Percentiles rank a stretch among this genome's conserved stretches.
phyloP scores from a whole-genome alignment of 2,113 vertebrate species.

The Arvicanthis niloticus region DNA sequence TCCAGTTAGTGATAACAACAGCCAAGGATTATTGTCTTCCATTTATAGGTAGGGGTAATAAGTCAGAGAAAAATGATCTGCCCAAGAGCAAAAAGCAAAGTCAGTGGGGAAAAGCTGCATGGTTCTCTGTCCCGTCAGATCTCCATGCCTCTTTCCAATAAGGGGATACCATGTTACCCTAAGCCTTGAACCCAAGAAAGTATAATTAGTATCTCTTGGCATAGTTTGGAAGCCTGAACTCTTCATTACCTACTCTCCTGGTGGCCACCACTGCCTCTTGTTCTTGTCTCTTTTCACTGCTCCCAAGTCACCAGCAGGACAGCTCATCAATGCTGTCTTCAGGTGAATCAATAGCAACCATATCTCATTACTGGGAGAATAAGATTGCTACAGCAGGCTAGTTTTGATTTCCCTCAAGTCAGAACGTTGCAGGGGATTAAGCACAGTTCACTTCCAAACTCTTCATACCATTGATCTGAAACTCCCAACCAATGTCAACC shows the following conservation, averaged over 20 bases:
- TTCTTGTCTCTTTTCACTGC: slow-evolving; percentile 1
- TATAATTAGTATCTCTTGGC: neutral
- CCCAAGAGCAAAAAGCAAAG: neutral
- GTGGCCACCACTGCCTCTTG: neutral
- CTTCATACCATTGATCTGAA: neutral
- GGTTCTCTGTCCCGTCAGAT: neutral
- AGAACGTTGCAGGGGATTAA: neutral
- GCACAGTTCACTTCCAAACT: neutral
- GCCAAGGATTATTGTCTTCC: neutral
- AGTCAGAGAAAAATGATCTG: neutral
- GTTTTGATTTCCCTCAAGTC: slow-evolving; percentile 44
- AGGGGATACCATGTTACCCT: neutral
- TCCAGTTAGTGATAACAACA: slow-evolving; percentile 44
- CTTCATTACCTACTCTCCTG: neutral
- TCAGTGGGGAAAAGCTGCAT: neutral
- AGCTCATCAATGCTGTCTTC: slow-evolving; percentile 55
- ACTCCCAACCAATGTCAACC: neutral
- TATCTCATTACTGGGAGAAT: slow-evolving; percentile 60
- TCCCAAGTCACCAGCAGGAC: slow-evolving; percentile 45
- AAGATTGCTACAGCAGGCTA: slow-evolving; percentile 5
- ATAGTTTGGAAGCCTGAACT: neutral
- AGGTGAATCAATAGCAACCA: slow-evolving; percentile 61
- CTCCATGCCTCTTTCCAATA: neutral
- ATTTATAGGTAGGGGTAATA: neutral
- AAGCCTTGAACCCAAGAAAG: neutral